Evolutionary conservation across 2,888 invertebrate species (phyloP), one percentile per base, ranked within the genome.

Genomic region (Cephus rjabovi): DNA sequence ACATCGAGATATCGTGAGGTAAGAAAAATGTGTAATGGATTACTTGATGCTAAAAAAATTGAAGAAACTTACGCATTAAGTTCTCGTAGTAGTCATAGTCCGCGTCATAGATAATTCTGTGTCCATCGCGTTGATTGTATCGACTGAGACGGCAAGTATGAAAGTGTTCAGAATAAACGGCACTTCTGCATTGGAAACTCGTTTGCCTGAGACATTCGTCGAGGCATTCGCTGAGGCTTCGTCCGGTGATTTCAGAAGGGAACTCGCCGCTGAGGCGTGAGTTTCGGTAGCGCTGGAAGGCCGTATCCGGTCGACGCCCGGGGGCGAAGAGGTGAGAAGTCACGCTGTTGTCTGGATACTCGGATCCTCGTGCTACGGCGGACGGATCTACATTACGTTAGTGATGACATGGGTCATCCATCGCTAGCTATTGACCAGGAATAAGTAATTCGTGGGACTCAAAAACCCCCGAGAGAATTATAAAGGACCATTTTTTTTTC

Each of bases 1-100:
- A 1, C 9, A 23, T 34, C 12, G 31, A 56, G 56, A 9, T 12
- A 11, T 4, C 33, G 15, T 12, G 31, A 11, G 3, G 71, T 1
- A 37, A 75, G 11, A 37, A 30, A 73, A 23, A 1, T 23, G 73
- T 33, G 23, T 31, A 73, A 34, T 33, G 33, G 71, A 74, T 35
- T 40, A 15, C 40, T 75, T 68, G 23, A 34, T 73, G 6, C 56
- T 77, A 2, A 74, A 12, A 34, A 34, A 75, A 68, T 4, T 4
- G 11, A 77, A 73, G n/a, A n/a, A 75, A 95, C 97, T 95, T 93
- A 97, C 97, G 96, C 97, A 97, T 97, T 76, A 97, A 93, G 92
- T 97, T 97, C 92, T 98, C 97, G 89, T 97, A 98, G 92, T 97
- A 98, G 92, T 98, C 97, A 91, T 97, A 97, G 92, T 97, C 97